These are phyloP conservation scores for Neosilurus mollespiculum DNA, from an alignment of 2,797 vertebrate species.

Conservation along the genomic window DNA sequence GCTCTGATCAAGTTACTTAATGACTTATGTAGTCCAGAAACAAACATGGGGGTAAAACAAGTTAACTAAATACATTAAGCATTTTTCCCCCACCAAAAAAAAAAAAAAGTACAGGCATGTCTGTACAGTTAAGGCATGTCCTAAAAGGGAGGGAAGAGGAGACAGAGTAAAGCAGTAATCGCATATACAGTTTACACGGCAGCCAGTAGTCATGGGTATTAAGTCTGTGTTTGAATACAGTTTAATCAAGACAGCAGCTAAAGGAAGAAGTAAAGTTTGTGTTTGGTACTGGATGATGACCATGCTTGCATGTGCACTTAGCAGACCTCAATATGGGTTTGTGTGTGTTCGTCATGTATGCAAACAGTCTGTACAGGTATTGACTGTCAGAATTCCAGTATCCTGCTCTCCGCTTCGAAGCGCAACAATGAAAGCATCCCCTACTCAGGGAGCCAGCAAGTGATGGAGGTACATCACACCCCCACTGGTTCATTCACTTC, in stretches of 20 bases:
- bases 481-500: slow-evolving; percentile 7
- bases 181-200: slow-evolving; percentile 55
- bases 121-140: slow-evolving; percentile 81
- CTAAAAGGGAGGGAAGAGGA: slow-evolving; percentile 46
- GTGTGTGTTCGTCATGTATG: slow-evolving; percentile 49
- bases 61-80: slow-evolving; percentile 18
- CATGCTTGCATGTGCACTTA: slow-evolving; percentile 38
- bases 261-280: background rate
- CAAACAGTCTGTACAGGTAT: slow-evolving; percentile 51
- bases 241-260: slow-evolving; percentile 43
- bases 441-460: slow-evolving; percentile 1
- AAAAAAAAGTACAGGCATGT: slow-evolving; percentile 59
- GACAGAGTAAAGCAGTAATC: slow-evolving; percentile 56
- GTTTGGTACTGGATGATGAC: slow-evolving; percentile 29
- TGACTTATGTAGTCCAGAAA: slow-evolving; percentile 5
- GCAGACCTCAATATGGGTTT: slow-evolving; percentile 32
- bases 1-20: background rate
- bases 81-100: background rate
- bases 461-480: background rate
- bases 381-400: slow-evolving; percentile 55
- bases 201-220: slow-evolving; percentile 35
- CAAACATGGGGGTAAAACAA: slow-evolving; percentile 11
- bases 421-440: slow-evolving; percentile 5
- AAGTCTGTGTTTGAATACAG: slow-evolving; percentile 58
- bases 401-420: slow-evolving; percentile 24